Base-by-base conservation (phyloP, 2,113 vertebrate species). In the Lepus timidus region DNA sequence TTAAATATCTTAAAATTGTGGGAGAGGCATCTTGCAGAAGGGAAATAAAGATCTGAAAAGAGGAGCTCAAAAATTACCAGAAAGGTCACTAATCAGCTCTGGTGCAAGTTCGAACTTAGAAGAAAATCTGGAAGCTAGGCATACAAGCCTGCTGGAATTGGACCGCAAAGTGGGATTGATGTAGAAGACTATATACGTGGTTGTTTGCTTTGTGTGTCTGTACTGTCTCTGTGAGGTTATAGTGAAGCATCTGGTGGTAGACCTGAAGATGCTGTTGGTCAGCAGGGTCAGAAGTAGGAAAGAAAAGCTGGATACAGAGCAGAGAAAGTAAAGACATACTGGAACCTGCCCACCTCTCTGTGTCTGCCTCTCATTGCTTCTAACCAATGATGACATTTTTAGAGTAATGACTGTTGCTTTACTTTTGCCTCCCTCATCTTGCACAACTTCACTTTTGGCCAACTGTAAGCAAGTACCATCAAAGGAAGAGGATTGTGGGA, bases 331-430 rank as follows among this genome's bases (percentile, higher is more conserved):
- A 74, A 71, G 39, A 55, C 11, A 70, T 68, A 44, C 17, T 90
- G 44, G 27, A 89, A 49, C 62, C 2, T 80, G 4, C 11, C 27
- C 14, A 70, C 9, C 51, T 14, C 9, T 52, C 71, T 61, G 33
- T 61, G 52, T 68, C n/a, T 90, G 22, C 87, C 36, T 92, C 70
- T 78, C 39, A 67, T 22, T 51, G 49, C 52, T 80, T 91, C 39
- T 90, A 90, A 83, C 1, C 27, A 90, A 94, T 92, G 62, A 74
- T 78, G 33, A 25, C 44, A 70, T 90, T 87, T 94, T 83, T 90
- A 91, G 33, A 75, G 49, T 85, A 84, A 51, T 75, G n/a, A 27
- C 67, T 70, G 13, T n/a, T 73, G 33, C 49, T 95, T 94, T 92
- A 86, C 55, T 93, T 90, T 33, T 93, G 39, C 33, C 23, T 89